Percentiles rank a stretch among this genome's conserved stretches.
phyloP scores from a whole-genome alignment of 30 jellyfish, hydroid and myxozoan species.

The Cassiopea xamachana region DNA sequence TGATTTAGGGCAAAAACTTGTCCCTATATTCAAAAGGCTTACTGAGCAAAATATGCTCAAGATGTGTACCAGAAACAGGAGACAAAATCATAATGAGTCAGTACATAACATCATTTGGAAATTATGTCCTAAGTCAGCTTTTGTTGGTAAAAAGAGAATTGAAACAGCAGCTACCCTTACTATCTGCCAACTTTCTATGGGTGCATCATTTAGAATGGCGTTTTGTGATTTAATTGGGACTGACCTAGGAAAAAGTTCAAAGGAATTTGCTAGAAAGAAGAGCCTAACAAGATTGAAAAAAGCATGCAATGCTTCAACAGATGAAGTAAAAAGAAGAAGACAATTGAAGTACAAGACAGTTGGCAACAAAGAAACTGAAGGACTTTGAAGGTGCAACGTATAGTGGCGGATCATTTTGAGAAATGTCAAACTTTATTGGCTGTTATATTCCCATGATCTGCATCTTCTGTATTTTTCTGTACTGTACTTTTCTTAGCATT shows the following conservation, averaged over 20 bases:
- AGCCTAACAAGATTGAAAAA: neutral
- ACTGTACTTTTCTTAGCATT: too few species aligned
- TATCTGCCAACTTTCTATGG: conserved; percentile 34
- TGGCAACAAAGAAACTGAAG: too few species aligned
- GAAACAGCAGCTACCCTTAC: conserved; percentile 47
- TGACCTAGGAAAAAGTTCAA: neutral
- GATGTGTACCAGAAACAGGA: neutral
- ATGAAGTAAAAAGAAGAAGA: neutral
- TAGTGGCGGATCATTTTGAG: too few species aligned
- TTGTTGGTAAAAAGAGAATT: conserved; percentile 38
- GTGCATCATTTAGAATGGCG: neutral
- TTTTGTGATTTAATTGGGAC: neutral
- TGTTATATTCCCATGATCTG: too few species aligned
- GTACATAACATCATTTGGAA: conserved; percentile 50
- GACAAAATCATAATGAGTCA: conserved; percentile 52
- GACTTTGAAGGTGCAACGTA: too few species aligned
- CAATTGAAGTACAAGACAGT: neutral
- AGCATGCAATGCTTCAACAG: neutral
- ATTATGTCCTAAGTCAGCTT: conserved; percentile 29
- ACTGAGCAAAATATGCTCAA: too few species aligned
- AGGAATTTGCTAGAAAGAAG: neutral
- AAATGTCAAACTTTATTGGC: too few species aligned
- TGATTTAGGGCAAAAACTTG: too few species aligned
- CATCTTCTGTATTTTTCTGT: too few species aligned
- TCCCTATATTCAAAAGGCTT: neutral